Evolutionary conservation across 2,113 vertebrate species (phyloP).

Genomic region (Xiphophorus couchianus): DNA sequence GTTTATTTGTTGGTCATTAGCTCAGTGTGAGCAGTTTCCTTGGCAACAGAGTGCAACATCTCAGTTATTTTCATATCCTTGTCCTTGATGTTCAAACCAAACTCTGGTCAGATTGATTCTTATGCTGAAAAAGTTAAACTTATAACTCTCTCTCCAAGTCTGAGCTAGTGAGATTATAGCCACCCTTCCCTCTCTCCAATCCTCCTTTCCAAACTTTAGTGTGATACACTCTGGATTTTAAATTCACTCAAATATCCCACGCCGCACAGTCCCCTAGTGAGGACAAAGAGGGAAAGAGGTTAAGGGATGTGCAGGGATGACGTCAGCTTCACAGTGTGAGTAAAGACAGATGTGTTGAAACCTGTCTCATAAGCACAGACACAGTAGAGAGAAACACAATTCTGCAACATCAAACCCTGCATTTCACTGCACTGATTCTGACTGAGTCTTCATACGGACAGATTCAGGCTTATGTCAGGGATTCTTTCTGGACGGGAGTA

Average conservation of each 20-base stretch:
- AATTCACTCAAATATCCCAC: slow-evolving; percentile 60
- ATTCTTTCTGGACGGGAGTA: neutral
- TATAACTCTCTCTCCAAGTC: slow-evolving; percentile 9
- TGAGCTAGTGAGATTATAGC: slow-evolving; percentile 25
- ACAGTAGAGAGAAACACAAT: slow-evolving; percentile 25
- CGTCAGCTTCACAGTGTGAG: slow-evolving; percentile 65
- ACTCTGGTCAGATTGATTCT: slow-evolving; percentile 56
- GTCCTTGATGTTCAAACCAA: slow-evolving; percentile 52
- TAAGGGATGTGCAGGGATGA: slow-evolving; percentile 53
- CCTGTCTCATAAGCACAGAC: slow-evolving; percentile 37
- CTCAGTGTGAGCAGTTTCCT: slow-evolving; percentile 58
- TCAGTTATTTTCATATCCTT: slow-evolving; percentile 48
- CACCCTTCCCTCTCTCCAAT: slow-evolving; percentile 7
- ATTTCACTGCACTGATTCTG: neutral
- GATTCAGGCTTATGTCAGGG: neutral
- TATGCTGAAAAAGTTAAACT: slow-evolving; percentile 21
- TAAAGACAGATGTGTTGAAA: slow-evolving; percentile 71
- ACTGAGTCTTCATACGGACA: neutral
- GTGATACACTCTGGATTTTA: slow-evolving; percentile 47
- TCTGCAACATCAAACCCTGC: slow-evolving; percentile 18
- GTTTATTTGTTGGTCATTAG: slow-evolving; percentile 21
- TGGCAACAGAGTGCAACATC: slow-evolving; percentile 69
- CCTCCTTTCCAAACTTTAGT: slow-evolving; percentile 29
- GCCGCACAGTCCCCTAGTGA: slow-evolving; percentile 30
- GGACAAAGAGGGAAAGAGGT: slow-evolving; percentile 2